Percentiles rank a stretch among this genome's conserved stretches.
phyloP scores from a whole-genome alignment of 92 coral and sea anemone species.

The Phymanthus crucifer region DNA sequence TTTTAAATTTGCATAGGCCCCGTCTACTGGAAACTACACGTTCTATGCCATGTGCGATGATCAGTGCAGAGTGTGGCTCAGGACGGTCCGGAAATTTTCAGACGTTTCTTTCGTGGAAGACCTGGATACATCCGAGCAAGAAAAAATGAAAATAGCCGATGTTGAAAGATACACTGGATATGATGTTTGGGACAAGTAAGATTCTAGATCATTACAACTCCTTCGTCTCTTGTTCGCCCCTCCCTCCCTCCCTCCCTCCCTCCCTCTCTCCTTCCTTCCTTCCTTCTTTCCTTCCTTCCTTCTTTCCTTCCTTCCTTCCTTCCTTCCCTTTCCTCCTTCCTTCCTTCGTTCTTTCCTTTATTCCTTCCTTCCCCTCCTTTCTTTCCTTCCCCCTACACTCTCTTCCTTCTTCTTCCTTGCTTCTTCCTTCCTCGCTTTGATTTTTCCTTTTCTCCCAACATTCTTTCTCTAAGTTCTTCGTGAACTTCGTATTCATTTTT shows the following conservation, averaged over 20 bases:
- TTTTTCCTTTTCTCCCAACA: background rate
- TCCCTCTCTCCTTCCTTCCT: background rate
- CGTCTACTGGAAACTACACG: slow-evolving; percentile 26
- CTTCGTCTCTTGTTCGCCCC: background rate
- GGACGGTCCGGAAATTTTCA: background rate
- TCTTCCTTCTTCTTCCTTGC: background rate
- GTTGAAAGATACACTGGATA: slow-evolving; percentile 17
- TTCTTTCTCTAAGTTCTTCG: background rate
- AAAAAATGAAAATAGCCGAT: slow-evolving; percentile 15
- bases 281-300: background rate
- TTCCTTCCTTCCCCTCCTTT: background rate
- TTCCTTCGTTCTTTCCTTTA: background rate
- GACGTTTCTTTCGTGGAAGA: slow-evolving; percentile 21
- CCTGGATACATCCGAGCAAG: slow-evolving; percentile 8
- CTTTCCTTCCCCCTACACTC: background rate
- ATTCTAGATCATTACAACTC: too few relatives aligned
- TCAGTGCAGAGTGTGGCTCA: slow-evolving; percentile 29
- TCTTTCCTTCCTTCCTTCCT: background rate
- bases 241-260: background rate
- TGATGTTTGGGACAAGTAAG: slow-evolving; percentile 23
- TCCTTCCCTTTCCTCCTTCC: background rate
- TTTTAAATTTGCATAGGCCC: slow-evolving; percentile 7
- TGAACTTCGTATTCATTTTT: background rate
- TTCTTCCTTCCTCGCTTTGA: background rate
- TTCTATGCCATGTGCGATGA: slow-evolving; percentile 32